Conservation (phyloP, 1,140 invertebrate species). For the Glossosoma conforme region DNA sequence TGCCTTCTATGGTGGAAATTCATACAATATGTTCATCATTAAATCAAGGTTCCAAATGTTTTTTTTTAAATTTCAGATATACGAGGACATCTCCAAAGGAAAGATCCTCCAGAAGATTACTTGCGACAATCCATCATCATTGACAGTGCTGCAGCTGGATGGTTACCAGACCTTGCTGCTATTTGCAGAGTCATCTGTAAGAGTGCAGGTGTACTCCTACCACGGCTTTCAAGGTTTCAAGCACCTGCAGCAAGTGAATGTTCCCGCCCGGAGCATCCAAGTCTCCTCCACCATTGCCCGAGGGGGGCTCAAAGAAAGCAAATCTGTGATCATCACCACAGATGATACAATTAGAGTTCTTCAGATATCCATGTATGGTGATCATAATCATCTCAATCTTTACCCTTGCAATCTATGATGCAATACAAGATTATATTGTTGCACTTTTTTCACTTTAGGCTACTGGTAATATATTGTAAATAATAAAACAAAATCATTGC, state of each 20-base stretch:
- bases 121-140: constrained; percentile 20
- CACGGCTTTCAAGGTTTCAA: constrained; percentile 24
- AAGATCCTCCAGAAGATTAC: constrained; percentile 19
- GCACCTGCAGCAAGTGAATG: constrained; percentile 10
- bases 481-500: no score
- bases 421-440: no score
- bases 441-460: no score
- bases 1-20: no score
- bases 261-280: constrained; percentile 8
- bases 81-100: constrained; percentile 17
- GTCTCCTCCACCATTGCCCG: no score
- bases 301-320: no score
- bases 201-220: constrained; percentile 16
- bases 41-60: neutral
- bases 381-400: neutral
- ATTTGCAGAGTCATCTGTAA: constrained; percentile 16
- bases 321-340: constrained; percentile 4
- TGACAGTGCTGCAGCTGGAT: constrained; percentile 16
- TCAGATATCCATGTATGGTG: constrained; percentile 9
- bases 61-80: constrained; percentile 17
- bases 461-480: no score
- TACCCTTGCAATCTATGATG: constrained; percentile 6
- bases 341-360: constrained; percentile 8
- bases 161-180: constrained; percentile 18
- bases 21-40: neutral